Evolutionary conservation across 2,113 vertebrate species (phyloP).

Genomic region (Agapornis roseicollis): DNA sequence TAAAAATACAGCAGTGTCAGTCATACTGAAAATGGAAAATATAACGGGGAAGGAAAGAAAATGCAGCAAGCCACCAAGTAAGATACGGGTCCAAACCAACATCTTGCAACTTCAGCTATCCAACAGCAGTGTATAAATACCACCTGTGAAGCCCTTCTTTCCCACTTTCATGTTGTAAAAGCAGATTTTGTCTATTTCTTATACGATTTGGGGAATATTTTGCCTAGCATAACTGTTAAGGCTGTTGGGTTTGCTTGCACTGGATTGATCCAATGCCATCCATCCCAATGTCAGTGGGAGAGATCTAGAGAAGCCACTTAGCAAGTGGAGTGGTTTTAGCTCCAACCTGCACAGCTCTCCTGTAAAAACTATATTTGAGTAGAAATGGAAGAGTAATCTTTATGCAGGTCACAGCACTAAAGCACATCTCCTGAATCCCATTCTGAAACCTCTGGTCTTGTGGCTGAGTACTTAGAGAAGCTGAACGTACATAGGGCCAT

Average conservation of each 20-base stretch:
- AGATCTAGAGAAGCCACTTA: neutral
- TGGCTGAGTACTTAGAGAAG: neutral
- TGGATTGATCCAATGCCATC: neutral
- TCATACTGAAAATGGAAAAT: neutral
- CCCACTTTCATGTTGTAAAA: neutral
- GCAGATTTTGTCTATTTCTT: neutral
- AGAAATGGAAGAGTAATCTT: neutral
- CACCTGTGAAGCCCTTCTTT: neutral
- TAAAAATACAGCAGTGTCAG: neutral
- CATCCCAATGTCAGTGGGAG: neutral
- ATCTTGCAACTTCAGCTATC: neutral
- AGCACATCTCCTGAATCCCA: neutral
- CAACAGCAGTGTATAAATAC: neutral
- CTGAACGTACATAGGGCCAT: rapidly evolving
- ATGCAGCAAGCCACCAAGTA: neutral
- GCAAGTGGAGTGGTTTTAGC: neutral
- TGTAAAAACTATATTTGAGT: neutral
- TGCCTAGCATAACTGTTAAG: neutral
- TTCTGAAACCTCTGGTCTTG: neutral
- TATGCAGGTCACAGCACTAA: neutral
- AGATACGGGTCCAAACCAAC: neutral
- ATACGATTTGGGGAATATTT: neutral
- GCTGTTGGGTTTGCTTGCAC: neutral
- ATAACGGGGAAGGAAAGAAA: neutral
- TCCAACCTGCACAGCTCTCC: neutral